A percentile compares a stretch with the other conserved stretches of the same genome.
Evolutionary conservation across 2,797 vertebrate species (phyloP).

Genomic region (Dipus sagitta): DNA sequence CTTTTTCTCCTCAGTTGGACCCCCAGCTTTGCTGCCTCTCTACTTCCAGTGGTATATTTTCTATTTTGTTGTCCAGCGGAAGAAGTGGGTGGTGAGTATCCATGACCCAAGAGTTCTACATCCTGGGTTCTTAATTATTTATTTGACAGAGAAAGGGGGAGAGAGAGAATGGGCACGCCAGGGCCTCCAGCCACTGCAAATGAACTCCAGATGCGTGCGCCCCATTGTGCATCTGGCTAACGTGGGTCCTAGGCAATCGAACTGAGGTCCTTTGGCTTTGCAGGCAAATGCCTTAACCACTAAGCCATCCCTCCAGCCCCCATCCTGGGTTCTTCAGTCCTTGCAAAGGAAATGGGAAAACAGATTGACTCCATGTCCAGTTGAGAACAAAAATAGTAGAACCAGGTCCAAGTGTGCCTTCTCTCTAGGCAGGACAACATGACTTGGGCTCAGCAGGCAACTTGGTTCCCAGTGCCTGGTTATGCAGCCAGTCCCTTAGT

Average conservation of each 20-base stretch:
- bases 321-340: neutral
- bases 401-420: neutral
- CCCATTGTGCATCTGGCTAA: too few relatives aligned
- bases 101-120: fast-evolving
- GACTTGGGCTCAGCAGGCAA: neutral
- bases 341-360: neutral
- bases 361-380: neutral
- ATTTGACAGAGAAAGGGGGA: too few relatives aligned
- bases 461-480: neutral
- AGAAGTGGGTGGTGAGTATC: conserved; percentile 90
- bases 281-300: too few relatives aligned
- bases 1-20: conserved; percentile 86
- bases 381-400: neutral
- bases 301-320: too few relatives aligned
- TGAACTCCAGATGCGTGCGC: too few relatives aligned
- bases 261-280: too few relatives aligned
- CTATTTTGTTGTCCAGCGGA: conserved; percentile 89
- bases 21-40: conserved; percentile 89
- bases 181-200: too few relatives aligned
- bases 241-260: too few relatives aligned
- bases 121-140: neutral
- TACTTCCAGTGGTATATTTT: conserved; percentile 93
- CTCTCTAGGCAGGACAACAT: neutral
- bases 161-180: too few relatives aligned
- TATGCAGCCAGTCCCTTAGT: neutral